A percentile compares a stretch with the other conserved stretches of the same genome.
Evolutionary conservation across 2,888 invertebrate species (phyloP).

Genomic region (Tiliacea citrago): DNA sequence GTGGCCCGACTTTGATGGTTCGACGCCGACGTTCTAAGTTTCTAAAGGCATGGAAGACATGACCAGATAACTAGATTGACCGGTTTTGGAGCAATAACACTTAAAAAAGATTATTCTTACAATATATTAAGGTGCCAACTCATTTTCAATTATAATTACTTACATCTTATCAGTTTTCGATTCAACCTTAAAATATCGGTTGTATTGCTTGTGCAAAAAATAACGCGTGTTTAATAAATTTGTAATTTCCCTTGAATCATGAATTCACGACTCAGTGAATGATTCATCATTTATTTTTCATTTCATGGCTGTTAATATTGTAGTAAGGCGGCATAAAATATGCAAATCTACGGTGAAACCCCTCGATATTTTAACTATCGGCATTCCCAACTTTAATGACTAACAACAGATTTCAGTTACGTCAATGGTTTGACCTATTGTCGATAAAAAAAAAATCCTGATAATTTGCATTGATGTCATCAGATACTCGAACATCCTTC

Average conservation of each 20-base stretch:
- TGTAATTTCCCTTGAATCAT: slow-evolving; percentile 20
- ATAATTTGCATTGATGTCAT: slow-evolving; percentile 26
- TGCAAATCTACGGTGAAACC: slow-evolving; percentile 15
- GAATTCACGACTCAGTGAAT: slow-evolving; percentile 31
- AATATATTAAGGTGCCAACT: not conserved
- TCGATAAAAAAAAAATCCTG: slow-evolving; percentile 18
- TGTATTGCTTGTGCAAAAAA: slow-evolving; percentile 15
- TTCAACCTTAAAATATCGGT: slow-evolving; percentile 17
- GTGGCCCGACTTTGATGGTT: slow-evolving; percentile 48
- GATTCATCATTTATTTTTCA: slow-evolving; percentile 16
- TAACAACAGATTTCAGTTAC: slow-evolving; percentile 16
- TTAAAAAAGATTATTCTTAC: no score
- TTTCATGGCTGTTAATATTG: slow-evolving; percentile 8
- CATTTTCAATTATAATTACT: not conserved
- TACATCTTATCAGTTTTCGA: not conserved
- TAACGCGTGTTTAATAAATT: slow-evolving; percentile 32
- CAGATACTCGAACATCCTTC: slow-evolving; percentile 16
- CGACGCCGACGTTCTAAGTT: slow-evolving; percentile 48
- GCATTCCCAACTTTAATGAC: slow-evolving; percentile 11
- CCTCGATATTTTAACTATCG: slow-evolving; percentile 8
- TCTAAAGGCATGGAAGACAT: slow-evolving; percentile 8
- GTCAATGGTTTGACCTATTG: slow-evolving; percentile 30
- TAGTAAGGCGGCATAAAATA: slow-evolving; percentile 19
- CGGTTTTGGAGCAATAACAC: not conserved
- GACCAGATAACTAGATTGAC: not conserved